phyloP scores from a whole-genome alignment of 2,888 invertebrate genomes.

The Eupithecia subumbrata region DNA sequence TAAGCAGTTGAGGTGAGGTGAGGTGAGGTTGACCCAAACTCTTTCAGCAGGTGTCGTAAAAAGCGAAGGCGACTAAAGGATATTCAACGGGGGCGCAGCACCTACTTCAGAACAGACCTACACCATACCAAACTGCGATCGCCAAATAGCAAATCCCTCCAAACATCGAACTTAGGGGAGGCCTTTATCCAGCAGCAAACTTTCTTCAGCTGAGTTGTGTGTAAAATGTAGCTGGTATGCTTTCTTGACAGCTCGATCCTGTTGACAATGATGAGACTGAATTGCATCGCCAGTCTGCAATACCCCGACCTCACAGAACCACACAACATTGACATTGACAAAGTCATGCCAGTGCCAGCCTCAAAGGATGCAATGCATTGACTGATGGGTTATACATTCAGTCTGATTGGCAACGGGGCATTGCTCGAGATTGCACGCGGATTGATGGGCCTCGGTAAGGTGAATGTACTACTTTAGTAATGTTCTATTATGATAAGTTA shows the following conservation, averaged over 20 bases:
- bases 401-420: slow-evolving; percentile 42
- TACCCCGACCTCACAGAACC: slow-evolving; percentile 59
- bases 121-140: too few species aligned
- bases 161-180: too few species aligned
- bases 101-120: too few species aligned
- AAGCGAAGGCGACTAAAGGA: too few species aligned
- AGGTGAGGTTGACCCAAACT: too few species aligned
- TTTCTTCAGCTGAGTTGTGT: neutral
- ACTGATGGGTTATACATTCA: slow-evolving; percentile 66
- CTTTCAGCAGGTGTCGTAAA: too few species aligned
- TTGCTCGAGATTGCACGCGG: slow-evolving; percentile 38
- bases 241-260: neutral
- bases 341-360: slow-evolving; percentile 61
- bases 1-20: too few species aligned
- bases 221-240: too few species aligned
- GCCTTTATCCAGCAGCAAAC: neutral
- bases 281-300: slow-evolving; percentile 50
- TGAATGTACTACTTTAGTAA: slow-evolving; percentile 5
- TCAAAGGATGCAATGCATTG: slow-evolving; percentile 58
- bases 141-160: too few species aligned
- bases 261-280: neutral
- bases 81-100: too few species aligned
- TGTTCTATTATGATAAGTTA: slow-evolving; percentile 3
- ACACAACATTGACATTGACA: slow-evolving; percentile 74
- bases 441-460: slow-evolving; percentile 32